Evolutionary conservation across 2,113 vertebrate genomes (phyloP).

Genomic region (Oryzias melastigma): DNA sequence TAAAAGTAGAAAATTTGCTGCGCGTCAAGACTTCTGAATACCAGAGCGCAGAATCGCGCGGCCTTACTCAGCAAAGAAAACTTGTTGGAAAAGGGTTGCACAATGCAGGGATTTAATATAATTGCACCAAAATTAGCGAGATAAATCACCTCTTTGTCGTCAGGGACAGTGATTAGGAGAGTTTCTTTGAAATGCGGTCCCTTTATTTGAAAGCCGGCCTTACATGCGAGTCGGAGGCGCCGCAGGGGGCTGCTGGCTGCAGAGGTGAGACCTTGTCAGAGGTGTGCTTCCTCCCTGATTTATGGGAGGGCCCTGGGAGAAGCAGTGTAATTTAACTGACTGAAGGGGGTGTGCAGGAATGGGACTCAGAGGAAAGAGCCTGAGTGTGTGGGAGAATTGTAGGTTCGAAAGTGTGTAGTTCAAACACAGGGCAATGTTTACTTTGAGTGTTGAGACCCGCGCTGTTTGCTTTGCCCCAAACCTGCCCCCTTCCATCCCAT

Average conservation of each 20-base stretch:
- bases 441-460: slow-evolving; percentile 70
- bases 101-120: slow-evolving; percentile 25
- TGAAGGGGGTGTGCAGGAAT: slow-evolving; percentile 59
- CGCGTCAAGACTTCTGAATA: slow-evolving; percentile 17
- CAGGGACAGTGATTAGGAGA: slow-evolving; percentile 24
- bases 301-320: slow-evolving; percentile 62
- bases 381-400: slow-evolving; percentile 65
- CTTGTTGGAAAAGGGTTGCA: neutral
- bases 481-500: slow-evolving; percentile 38
- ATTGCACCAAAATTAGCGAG: slow-evolving; percentile 17
- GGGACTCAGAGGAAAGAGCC: slow-evolving; percentile 47
- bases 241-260: slow-evolving; percentile 31
- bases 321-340: slow-evolving; percentile 67
- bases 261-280: slow-evolving; percentile 68
- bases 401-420: slow-evolving; percentile 73
- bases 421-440: slow-evolving; percentile 77
- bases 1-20: slow-evolving; percentile 36
- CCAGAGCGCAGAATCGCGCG: slow-evolving; percentile 4
- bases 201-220: slow-evolving; percentile 32
- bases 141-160: slow-evolving; percentile 25
- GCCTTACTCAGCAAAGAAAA: slow-evolving; percentile 16
- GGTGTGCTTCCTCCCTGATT: slow-evolving; percentile 69
- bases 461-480: slow-evolving; percentile 70
- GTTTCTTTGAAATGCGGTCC: slow-evolving; percentile 35
- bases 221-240: slow-evolving; percentile 38